Evolutionary conservation across 2,888 invertebrate species (phyloP), one percentile per base, ranked within the genome.

Genomic region (Eupithecia exiguata): DNA sequence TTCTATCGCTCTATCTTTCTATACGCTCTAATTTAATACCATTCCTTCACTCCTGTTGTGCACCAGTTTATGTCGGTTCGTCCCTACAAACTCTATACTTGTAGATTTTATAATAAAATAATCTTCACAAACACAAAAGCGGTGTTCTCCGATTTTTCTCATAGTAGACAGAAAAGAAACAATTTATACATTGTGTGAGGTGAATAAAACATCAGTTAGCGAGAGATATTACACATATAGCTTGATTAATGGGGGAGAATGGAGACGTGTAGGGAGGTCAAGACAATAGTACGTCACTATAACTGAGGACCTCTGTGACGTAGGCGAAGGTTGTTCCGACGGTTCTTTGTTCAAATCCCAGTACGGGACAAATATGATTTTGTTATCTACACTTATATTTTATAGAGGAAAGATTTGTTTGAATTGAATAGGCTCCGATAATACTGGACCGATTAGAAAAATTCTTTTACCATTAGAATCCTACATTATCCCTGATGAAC

Each of bases 181-280:
- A 87, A 89, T 88, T 87, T 86, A 86, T 87, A 81, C 83, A 81
- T 83, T 80, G 81, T 85, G 84, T 81, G 85, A 80, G 84, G 85
- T 86, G 87, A 88, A 88, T 87, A 87, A 87, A 89, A 88, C 88
- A 88, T 88, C 84, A 85, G 86, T 86, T 88, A 85, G 83, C 74
- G 83, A 86, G 88, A 91, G 88, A 89, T 90, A 90, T 91, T 85
- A 87, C 87, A 87, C 88, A 86, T 84, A 89, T 84, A 88, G 86
- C 88, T 81, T 90, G 91, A 91, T 91, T 89, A 91, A 91, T 91
- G 90, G 87, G 78, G 83, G 81, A 81, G 89, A 86, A 87, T 87
- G 86, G 86, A 84, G 86, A 85, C 83, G 79, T 83, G 83, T 79
- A 83, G 43, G 72, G 82, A 82, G 84, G 25, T 78, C 46, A 38